Base-by-base conservation (phyloP, 2,888 invertebrate genomes). In the Zootermopsis nevadensis region DNA sequence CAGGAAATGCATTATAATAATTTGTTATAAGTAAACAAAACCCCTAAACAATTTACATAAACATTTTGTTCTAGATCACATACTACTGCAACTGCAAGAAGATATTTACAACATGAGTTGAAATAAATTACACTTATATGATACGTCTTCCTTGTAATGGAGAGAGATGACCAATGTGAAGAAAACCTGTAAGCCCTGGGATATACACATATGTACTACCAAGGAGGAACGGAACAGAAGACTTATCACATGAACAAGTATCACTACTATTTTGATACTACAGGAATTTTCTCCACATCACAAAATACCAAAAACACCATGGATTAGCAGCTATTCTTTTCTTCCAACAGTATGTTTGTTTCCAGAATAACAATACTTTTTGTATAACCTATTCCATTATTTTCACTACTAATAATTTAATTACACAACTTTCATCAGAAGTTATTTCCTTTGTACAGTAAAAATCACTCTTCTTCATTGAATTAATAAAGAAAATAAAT, bases 51-150 rank as follows among this genome's bases (percentile, higher is more conserved):
- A n/a, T n/a, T n/a, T n/a, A 69, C 12, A 69, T 22, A 7, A 33
- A 69, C 22, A 69, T 22, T 69, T 33, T 31, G 69, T 60, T n/a
- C 60, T 60, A 27, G 27, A 60, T 60, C 60, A 60, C 60, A 27
- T n/a, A 12, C 60, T 60, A 60, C 60, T 27, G 8, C 60, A 27
- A 60, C n/a, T 60, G 1, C 27, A 10, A 60, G 12, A 12, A 1
- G 27, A 60, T 60, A 60, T 60, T 60, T 60, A 60, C 60, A 60
- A 60, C 60, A 60, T 27, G 7, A 48, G 15, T 2, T 27, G 8
- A 53, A 60, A 60, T 60, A 60, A 60, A 60, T 60, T 60, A 60
- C 60, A 60, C 12, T n/a, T 60, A 60, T 60, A 60, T 48, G 15
- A 48, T 60, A 60, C 12, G 60, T 27, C 27, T 60, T 60, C 27